Base-by-base conservation (phyloP, 2,113 vertebrate genomes). In the Colossoma macropomum region DNA sequence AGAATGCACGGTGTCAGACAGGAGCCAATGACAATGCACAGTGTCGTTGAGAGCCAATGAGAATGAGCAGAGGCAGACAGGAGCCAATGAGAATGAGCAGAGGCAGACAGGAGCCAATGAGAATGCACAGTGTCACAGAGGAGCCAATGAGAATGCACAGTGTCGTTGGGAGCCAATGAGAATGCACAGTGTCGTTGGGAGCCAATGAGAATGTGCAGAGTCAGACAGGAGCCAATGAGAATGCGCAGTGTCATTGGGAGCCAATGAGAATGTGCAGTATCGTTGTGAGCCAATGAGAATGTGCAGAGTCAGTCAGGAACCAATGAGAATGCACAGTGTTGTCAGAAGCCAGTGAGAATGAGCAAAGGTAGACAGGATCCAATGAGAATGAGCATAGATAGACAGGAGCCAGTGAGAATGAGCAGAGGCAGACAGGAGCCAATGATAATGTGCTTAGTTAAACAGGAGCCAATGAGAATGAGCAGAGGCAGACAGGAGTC, bases 91-190 rank as follows among this genome's bases (percentile, higher is more conserved):
- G n/a, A n/a, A n/a, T n/a, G n/a, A n/a, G n/a, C n/a, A n/a, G n/a
- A n/a, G n/a, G n/a, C n/a, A n/a, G n/a, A n/a, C n/a, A n/a, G n/a
- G n/a, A n/a, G n/a, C n/a, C n/a, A n/a, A n/a, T 52, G 50, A 52
- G 10, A 52, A 16, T 15, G 50, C 50, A 62, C 62, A 15, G 15
- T 52, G 30, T 6, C 2, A 41, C 2, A 10, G 34, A n/a, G 27
- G 23, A 69, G 72, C 80, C 80, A 75, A 82, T 82, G 4, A 45
- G 62, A 41, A 1, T 8, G 25, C 27, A 13, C 3, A n/a, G 70
- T 4, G 70, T 62, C n/a, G n/a, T n/a, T n/a, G n/a, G n/a, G n/a
- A n/a, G n/a, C n/a, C n/a, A 45, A 45, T 45, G 10, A 45, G 9
- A 45, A 45, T 45, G 10, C 5, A 11, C 41, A 45, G 41, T 8